A percentile compares a stretch with the other conserved stretches of the same genome.
Conservation (phyloP, 2,797 vertebrate species). For the Varecia variegata region DNA sequence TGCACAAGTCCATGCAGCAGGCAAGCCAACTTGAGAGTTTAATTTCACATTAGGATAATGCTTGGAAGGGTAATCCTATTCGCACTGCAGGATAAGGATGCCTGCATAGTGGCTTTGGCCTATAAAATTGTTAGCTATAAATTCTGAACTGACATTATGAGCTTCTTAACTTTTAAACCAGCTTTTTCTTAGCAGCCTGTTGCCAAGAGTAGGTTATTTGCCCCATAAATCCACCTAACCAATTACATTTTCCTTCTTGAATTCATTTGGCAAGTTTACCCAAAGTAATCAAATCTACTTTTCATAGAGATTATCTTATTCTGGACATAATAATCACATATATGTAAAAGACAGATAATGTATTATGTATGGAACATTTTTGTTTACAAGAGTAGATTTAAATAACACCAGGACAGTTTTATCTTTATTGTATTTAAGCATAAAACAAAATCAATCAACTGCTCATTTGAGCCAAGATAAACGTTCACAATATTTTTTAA, state of each 20-base stretch:
- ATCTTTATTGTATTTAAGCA: not conserved
- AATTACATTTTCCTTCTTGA: not conserved
- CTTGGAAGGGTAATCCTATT: conserved; percentile 84
- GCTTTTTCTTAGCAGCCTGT: conserved; percentile 76
- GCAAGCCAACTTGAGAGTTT: conserved; percentile 80
- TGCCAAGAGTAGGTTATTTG: conserved; percentile 69
- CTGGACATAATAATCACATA: not conserved
- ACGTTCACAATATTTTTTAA: not conserved
- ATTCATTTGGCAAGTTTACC: conserved; percentile 58
- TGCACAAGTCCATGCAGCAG: conserved; percentile 41
- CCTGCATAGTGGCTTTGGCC: conserved; percentile 79
- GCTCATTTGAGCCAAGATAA: not conserved
- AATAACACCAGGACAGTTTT: not conserved
- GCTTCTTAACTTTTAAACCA: conserved; percentile 84
- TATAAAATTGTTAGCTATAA: conserved; percentile 84
- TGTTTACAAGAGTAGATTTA: conserved; percentile 15
- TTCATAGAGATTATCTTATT: conserved; percentile 61
- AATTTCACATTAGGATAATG: conserved; percentile 82
- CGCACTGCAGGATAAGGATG: conserved; percentile 79
- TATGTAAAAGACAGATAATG: conserved; percentile 43
- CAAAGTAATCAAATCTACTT: conserved; percentile 49
- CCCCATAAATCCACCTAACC: conserved; percentile 59
- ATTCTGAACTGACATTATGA: conserved; percentile 77
- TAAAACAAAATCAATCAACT: not conserved
- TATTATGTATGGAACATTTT: not conserved